Percentiles rank a stretch among this genome's conserved stretches.
Evolutionary conservation across 2,888 invertebrate species (phyloP).

Genomic region (Philereme transversata): DNA sequence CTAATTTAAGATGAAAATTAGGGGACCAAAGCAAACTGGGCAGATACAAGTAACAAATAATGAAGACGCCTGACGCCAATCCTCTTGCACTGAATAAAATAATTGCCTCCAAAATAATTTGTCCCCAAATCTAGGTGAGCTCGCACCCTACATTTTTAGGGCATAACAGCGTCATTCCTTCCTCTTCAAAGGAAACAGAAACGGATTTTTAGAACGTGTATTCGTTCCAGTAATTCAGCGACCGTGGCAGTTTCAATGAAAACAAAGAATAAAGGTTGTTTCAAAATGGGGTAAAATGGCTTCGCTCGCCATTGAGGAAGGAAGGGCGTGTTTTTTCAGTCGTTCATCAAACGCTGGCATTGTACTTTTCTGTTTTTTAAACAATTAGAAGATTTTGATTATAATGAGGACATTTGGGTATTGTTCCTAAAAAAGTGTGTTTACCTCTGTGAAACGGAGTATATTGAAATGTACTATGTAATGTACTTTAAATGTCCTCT

Average conservation of each 20-base stretch:
- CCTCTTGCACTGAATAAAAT: slow-evolving; percentile 19
- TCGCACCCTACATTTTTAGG: slow-evolving; percentile 34
- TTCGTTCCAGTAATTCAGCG: slow-evolving; percentile 52
- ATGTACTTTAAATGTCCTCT: too few relatives aligned
- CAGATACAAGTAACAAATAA: too few relatives aligned
- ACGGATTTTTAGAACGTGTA: slow-evolving; percentile 51
- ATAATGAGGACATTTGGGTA: too few relatives aligned
- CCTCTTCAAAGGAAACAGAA: slow-evolving; percentile 48
- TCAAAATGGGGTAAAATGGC: slow-evolving; percentile 38
- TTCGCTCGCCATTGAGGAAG: slow-evolving; percentile 10
- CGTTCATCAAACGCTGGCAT: slow-evolving; percentile 11
- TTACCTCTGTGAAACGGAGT: not conserved
- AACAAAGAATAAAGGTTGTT: slow-evolving; percentile 42
- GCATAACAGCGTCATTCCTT: slow-evolving; percentile 59
- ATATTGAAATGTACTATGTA: too few relatives aligned
- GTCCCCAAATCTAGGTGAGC: slow-evolving; percentile 29
- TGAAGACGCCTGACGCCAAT: slow-evolving; percentile 6
- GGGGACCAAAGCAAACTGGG: too few relatives aligned
- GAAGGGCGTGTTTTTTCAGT: slow-evolving; percentile 12
- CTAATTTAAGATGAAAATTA: too few relatives aligned
- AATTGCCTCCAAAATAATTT: slow-evolving; percentile 28
- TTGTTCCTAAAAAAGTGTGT: not conserved
- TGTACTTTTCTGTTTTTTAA: slow-evolving; percentile 3
- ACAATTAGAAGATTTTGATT: not conserved
- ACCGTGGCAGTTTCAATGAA: slow-evolving; percentile 45